phyloP scores from a whole-genome alignment of 2,113 vertebrate genomes.

The Ramphastos sulfuratus region DNA sequence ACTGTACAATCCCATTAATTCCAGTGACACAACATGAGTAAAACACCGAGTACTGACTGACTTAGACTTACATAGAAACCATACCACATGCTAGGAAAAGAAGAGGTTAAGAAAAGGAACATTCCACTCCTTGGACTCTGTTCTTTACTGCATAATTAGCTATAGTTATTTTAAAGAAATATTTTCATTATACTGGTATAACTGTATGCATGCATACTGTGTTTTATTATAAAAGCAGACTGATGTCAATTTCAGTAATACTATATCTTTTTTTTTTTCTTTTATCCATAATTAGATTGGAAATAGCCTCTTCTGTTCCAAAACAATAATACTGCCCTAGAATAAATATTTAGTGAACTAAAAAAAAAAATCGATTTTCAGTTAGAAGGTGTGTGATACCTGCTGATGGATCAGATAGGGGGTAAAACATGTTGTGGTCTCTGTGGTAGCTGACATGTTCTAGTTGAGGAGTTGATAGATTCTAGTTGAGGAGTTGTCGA shows the following conservation, averaged over 20 bases:
- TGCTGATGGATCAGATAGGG: not conserved
- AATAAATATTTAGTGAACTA: not conserved
- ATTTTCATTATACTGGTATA: not conserved
- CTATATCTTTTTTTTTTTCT: not conserved
- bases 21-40: not conserved
- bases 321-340: not conserved
- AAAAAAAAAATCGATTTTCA: not conserved
- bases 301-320: not conserved
- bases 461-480: not conserved
- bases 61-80: not conserved
- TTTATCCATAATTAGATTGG: not conserved
- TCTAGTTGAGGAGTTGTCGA: not conserved
- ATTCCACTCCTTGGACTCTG: not conserved
- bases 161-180: not conserved
- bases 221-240: not conserved
- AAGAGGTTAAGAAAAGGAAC: not conserved
- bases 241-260: not conserved
- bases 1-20: not conserved
- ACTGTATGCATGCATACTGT: not conserved
- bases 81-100: not conserved
- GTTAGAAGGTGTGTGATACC: not conserved
- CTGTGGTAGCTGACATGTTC: not conserved
- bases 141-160: not conserved
- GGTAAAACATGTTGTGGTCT: not conserved
- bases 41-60: not conserved